A percentile compares a stretch with the other conserved stretches of the same genome.
Conservation (phyloP, 2,888 invertebrate species). For the Chorisops tibialis region DNA sequence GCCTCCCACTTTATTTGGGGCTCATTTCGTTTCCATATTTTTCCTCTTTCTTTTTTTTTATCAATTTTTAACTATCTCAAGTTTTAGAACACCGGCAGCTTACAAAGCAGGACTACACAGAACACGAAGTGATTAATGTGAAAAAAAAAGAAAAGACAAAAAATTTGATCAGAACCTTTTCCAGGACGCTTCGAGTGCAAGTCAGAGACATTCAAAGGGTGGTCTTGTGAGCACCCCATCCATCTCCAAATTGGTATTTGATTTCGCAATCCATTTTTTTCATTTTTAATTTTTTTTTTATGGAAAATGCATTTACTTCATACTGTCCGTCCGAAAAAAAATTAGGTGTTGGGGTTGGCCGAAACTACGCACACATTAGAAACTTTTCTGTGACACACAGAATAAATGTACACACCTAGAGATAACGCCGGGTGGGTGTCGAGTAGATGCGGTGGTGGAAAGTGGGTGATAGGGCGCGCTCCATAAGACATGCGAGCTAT, state of each 20-base stretch:
- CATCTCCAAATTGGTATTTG: constrained; percentile 1
- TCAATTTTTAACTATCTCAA: no score
- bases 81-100: no score
- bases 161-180: constrained; percentile 16
- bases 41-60: no score
- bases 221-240: constrained; percentile 7
- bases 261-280: constrained; percentile 11
- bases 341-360: constrained; percentile 16
- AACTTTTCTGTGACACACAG: neutral
- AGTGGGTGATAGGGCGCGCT: constrained; percentile 22
- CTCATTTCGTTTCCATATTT: no score
- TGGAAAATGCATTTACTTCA: constrained; percentile 26
- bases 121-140: no score
- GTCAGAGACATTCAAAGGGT: neutral
- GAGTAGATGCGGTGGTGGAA: constrained; percentile 9
- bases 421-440: constrained; percentile 24
- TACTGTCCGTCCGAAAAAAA: constrained; percentile 10
- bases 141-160: neutral
- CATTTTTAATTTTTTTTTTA: neutral
- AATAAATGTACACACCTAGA: constrained; percentile 17
- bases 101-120: no score
- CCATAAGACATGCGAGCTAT: constrained; percentile 25
- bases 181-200: neutral
- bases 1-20: no score
- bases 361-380: constrained; percentile 21